Evolutionary conservation across 2,797 vertebrate genomes (phyloP).

Genomic region (Antennarius maculatus): DNA sequence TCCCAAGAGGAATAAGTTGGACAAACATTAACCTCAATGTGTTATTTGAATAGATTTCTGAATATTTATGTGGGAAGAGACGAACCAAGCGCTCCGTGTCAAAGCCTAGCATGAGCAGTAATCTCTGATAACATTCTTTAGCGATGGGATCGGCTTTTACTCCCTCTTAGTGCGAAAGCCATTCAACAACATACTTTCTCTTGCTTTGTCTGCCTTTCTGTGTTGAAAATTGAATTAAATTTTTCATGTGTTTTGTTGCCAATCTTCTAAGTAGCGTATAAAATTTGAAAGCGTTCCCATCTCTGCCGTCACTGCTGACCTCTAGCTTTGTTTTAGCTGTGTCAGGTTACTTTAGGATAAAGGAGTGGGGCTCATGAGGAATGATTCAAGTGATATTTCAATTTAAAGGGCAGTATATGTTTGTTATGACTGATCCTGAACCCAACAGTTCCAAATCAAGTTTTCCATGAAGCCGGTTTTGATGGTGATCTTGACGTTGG

Average conservation of each 20-base stretch:
- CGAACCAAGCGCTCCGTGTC: constrained; percentile 14
- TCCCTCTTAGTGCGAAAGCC: constrained; percentile 3
- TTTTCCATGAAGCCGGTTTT: not conserved
- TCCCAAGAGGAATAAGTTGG: constrained; percentile 1
- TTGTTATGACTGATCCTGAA: not conserved
- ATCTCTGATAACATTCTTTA: constrained; percentile 58
- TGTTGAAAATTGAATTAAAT: not conserved
- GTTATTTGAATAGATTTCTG: constrained; percentile 27
- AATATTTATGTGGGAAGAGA: constrained; percentile 18
- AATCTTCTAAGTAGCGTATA: not conserved
- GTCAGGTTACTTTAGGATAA: not conserved
- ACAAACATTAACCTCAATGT: constrained; percentile 29
- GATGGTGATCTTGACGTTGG: constrained; percentile 22
- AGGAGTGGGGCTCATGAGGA: not conserved
- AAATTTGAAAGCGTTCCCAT: constrained; percentile 1
- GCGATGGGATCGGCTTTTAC: constrained; percentile 16
- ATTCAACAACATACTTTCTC: not conserved
- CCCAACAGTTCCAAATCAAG: not conserved
- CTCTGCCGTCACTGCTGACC: not conserved
- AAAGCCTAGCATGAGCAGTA: constrained; percentile 26
- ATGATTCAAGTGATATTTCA: not conserved
- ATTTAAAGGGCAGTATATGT: not conserved
- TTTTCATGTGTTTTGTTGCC: not conserved
- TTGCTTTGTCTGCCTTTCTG: constrained; percentile 4
- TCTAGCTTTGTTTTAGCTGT: not conserved